phyloP scores from a whole-genome alignment of 2,797 vertebrate genomes.

The Lepus oiostolus region DNA sequence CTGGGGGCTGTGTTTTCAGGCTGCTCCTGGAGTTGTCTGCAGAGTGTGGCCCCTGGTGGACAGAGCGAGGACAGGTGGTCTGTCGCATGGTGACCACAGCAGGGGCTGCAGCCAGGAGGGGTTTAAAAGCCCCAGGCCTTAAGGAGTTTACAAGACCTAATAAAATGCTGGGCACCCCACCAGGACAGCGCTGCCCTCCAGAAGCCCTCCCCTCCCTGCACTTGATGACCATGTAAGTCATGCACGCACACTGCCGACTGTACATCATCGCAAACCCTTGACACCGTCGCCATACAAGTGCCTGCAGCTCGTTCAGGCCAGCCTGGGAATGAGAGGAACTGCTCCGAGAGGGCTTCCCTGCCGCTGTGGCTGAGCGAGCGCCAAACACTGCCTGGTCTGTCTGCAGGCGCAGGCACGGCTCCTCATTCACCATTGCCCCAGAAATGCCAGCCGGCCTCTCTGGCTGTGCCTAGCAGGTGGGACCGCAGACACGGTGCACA shows the following conservation, averaged over 20 bases:
- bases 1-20: background rate
- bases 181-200: background rate
- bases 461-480: background rate
- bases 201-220: background rate
- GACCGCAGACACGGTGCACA: slow-evolving; percentile 61
- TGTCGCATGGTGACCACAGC: rapidly evolving
- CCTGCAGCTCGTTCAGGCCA: no score
- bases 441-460: background rate
- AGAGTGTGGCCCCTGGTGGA: rapidly evolving
- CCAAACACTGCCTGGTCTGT: rapidly evolving
- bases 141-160: background rate
- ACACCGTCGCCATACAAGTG: background rate
- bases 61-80: background rate
- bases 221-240: background rate
- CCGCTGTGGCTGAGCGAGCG: background rate
- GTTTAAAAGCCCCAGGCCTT: background rate
- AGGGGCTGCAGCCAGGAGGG: background rate
- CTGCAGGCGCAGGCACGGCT: background rate
- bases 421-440: background rate
- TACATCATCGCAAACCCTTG: background rate
- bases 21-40: background rate
- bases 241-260: no score
- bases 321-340: background rate
- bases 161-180: background rate
- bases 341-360: background rate